Percentiles rank a stretch among this genome's conserved stretches.
These are phyloP conservation scores for Diplodus sargus DNA, from an alignment of 2,797 vertebrate species.

Conservation along the genomic window DNA sequence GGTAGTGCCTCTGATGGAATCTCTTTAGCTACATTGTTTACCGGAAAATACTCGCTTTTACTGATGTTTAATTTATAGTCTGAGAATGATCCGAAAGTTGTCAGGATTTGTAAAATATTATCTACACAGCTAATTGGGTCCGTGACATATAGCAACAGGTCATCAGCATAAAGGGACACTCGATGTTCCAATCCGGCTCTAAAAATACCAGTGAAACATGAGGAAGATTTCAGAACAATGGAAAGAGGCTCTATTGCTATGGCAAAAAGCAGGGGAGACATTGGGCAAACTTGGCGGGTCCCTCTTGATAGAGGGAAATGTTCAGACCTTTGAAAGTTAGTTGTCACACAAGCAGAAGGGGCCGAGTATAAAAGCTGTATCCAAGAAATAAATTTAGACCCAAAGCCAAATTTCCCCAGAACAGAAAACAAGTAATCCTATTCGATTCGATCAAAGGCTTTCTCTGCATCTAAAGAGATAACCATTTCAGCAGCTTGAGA, in stretches of 20 bases:
- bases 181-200: neutral
- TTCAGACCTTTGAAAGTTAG: too few relatives aligned
- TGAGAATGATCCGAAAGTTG: neutral
- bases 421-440: too few relatives aligned
- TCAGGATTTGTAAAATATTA: neutral
- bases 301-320: too few relatives aligned
- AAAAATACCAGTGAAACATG: neutral
- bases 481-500: too few relatives aligned
- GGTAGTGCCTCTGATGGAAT: too few relatives aligned
- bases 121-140: neutral
- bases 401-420: neutral
- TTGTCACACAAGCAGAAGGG: neutral
- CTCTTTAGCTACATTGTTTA: neutral
- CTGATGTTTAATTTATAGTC: neutral
- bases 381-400: conserved; percentile 1
- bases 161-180: neutral
- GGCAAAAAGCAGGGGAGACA: too few relatives aligned
- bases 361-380: neutral
- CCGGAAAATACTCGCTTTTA: neutral
- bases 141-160: neutral
- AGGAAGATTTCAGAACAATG: neutral
- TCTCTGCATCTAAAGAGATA: too few relatives aligned
- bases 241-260: neutral
- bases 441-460: too few relatives aligned
- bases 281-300: too few relatives aligned